phyloP scores from a whole-genome alignment of 2,888 invertebrate species.

The Eupeodes luniger region DNA sequence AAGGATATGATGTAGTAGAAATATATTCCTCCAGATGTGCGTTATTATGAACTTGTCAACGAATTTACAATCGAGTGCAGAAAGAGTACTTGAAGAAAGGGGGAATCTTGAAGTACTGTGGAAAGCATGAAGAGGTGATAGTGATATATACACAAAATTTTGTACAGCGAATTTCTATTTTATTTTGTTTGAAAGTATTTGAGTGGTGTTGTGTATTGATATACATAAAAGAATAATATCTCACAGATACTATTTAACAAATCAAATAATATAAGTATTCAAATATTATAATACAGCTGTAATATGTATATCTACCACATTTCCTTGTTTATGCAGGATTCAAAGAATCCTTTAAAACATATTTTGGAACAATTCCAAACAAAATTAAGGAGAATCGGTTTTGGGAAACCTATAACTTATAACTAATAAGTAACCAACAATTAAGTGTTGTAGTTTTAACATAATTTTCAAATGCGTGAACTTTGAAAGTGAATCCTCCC shows the following conservation, averaged over 20 bases:
- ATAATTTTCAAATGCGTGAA: no score
- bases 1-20: constrained; percentile 15
- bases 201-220: constrained; percentile 55
- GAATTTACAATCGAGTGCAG: constrained; percentile 59
- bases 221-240: constrained; percentile 53
- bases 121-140: constrained; percentile 19
- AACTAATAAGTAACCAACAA: no score
- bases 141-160: constrained; percentile 48
- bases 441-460: no score
- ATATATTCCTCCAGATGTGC: constrained; percentile 37
- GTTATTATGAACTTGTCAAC: constrained; percentile 65
- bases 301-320: not conserved
- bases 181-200: constrained; percentile 32
- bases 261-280: no score
- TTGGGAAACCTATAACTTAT: no score
- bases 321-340: not conserved
- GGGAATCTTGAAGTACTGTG: not conserved
- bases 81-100: constrained; percentile 20
- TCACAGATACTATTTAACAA: not conserved
- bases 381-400: no score
- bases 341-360: no score
- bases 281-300: no score
- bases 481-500: no score
- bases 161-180: constrained; percentile 28
- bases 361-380: no score